Evolutionary conservation across 2,113 vertebrate genomes (phyloP), one percentile per base, ranked within the genome.

Genomic region (Perccottus glenii): DNA sequence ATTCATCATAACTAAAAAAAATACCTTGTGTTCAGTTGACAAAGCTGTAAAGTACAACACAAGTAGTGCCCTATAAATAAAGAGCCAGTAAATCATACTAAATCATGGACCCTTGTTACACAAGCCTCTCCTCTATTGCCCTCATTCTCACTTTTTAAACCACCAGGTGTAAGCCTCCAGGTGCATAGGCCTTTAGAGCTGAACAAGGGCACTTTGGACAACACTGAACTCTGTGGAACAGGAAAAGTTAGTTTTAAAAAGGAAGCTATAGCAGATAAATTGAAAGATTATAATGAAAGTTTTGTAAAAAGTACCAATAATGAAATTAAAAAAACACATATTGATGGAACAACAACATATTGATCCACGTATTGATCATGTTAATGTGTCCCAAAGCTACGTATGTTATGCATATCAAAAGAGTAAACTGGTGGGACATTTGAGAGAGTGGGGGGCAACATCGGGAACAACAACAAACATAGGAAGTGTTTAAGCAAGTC

Each of bases 401-500:
- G 14, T n/a, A 58, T 60, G 63, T 52, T 73, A 60, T 14, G 10
- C 42, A 65, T 27, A 27, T 27, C 1, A 51, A 2, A 63, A 5
- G 43, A 51, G 58, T 59, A 35, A 73, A 32, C 11, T 8, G 12
- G 27, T 4, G 71, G 43, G 35, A 48, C 3, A 60, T 73, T 53
- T 38, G 8, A 47, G 8, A 47, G 51, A 76, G 42, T 12, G 58
- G 49, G 61, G 60, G 72, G 51, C 66, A 72, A 64, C 70, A 69
- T 53, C 75, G 64, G 67, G 10, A 9, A 14, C 56, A 45, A 53
- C 33, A 79, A 74, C 16, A 61, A 59, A 65, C 64, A 53, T 60
- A 75, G 32, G 58, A 47, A 74, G 50, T 57, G 55, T 70, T 56
- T 64, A 53, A 79, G 51, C 44, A 67, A 68, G 74, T 81, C 73